Base-by-base conservation (phyloP, 2,797 vertebrate species). In the Sphaeramia orbicularis region DNA sequence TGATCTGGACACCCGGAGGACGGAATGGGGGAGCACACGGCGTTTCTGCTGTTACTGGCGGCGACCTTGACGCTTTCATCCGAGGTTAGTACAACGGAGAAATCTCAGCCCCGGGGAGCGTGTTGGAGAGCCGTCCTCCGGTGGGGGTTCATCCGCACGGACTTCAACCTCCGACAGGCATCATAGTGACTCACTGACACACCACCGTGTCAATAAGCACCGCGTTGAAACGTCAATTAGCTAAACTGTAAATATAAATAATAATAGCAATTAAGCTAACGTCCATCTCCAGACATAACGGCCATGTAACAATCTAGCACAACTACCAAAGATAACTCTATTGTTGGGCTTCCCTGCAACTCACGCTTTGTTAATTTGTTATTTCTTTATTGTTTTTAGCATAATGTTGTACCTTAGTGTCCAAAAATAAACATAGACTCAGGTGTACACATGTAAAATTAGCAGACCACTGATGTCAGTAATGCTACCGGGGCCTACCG, bases 31-130 rank as follows among this genome's bases (percentile, higher is more conserved):
- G 89, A 86, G 74, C 72, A 71, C 65, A 76, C 88, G 87, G 90
- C 85, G 59, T 89, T 91, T 77, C 50, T 93, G 83, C 84, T 95
- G 69, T 80, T 93, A 66, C 77, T 93, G 79, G 67, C 74, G 76
- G 90, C 92, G 91, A 91, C 93, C 90, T 92, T 92, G 90, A 90
- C 94, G 85, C 88, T 91, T 69, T 90, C 93, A 74, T 85, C 90
- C 57, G 93, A 94, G 93, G 94, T 95, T 89, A 93, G 92, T 67
- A 55, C 18, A 43, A 4, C 21, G 43, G 69, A 61, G 74, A 55
- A 69, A 70, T 41, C 73, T 47, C 66, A 19, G 63, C 19, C 21
- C 8, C 65, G 12, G 47, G 58, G 64, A 41, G 36, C 12, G 43
- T 0, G 65, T 32, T 10, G 49, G 1, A 3, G 65, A 71, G 40